These are phyloP conservation scores for Lagodon rhomboides DNA, from an alignment of 2,797 vertebrate genomes.

Conservation along the genomic window DNA sequence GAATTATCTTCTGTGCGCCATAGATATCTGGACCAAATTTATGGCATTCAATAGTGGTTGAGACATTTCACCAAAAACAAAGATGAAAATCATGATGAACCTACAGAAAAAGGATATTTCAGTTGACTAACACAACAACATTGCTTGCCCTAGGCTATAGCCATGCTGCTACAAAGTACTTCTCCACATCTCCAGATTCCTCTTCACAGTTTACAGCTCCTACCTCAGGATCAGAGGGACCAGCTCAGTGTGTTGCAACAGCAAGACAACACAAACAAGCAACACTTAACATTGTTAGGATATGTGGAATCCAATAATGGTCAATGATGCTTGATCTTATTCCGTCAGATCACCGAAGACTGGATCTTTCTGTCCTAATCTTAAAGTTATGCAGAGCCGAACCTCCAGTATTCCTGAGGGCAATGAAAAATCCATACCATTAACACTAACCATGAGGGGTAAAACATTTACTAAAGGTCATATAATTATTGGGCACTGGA, in stretches of 20 bases:
- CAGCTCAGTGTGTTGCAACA: background rate
- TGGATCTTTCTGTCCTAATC: constrained; percentile 29
- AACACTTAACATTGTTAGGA: background rate
- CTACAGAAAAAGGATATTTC: background rate
- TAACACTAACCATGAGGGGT: constrained; percentile 15
- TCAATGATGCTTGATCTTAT: constrained; percentile 17
- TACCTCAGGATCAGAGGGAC: background rate
- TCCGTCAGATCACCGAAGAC: constrained; percentile 5
- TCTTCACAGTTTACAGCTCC: background rate
- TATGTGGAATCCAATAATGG: constrained; percentile 27
- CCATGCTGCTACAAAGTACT: background rate
- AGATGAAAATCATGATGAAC: background rate
- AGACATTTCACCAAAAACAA: background rate
- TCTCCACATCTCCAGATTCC: constrained; percentile 3
- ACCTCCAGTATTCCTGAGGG: constrained; percentile 18
- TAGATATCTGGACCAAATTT: background rate
- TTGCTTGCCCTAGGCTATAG: too few relatives aligned
- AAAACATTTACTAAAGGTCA: constrained; percentile 33
- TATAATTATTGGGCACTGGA: constrained; percentile 23
- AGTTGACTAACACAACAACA: background rate
- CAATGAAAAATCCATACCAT: constrained; percentile 32
- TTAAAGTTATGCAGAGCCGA: constrained; percentile 15
- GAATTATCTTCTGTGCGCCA: background rate
- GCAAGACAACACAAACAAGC: constrained; percentile 5
- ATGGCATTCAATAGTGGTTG: background rate